Evolutionary conservation across 1,140 invertebrate genomes (phyloP).

Genomic region (Oncopodura yosiiana): DNA sequence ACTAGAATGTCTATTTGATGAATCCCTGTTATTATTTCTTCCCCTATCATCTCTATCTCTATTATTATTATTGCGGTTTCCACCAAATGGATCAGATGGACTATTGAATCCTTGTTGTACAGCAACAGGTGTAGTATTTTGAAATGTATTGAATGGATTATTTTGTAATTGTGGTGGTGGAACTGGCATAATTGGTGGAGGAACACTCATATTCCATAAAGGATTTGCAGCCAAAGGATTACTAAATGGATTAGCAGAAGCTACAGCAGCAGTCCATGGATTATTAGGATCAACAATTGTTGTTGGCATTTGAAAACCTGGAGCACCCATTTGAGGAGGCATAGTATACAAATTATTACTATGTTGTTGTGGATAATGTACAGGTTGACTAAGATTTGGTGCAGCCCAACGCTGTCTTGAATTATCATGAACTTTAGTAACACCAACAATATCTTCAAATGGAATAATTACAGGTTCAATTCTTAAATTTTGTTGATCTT

Average conservation of each 20-base stretch:
- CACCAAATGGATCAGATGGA: too few relatives aligned
- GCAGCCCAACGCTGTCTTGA: not conserved
- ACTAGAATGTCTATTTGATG: not conserved
- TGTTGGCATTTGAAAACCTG: not conserved
- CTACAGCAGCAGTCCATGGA: not conserved
- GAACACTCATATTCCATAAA: too few relatives aligned
- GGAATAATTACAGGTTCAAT: not conserved
- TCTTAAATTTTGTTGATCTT: not conserved
- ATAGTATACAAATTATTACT: not conserved
- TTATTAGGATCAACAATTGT: not conserved
- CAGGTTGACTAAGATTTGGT: not conserved
- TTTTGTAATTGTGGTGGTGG: too few relatives aligned
- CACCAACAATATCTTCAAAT: constrained; percentile 5
- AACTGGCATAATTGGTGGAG: too few relatives aligned
- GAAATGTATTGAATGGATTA: too few relatives aligned
- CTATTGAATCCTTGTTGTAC: too few relatives aligned
- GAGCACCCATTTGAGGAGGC: not conserved
- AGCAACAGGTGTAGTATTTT: too few relatives aligned
- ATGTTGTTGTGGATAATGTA: not conserved
- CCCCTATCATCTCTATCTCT: too few relatives aligned
- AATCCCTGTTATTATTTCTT: not conserved
- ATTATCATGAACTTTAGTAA: constrained; percentile 6
- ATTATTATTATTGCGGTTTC: too few relatives aligned
- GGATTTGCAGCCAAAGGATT: too few relatives aligned
- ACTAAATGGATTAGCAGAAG: not conserved